Base-by-base conservation (phyloP, 2,888 invertebrate species). In the Callinectes sapidus region DNA sequence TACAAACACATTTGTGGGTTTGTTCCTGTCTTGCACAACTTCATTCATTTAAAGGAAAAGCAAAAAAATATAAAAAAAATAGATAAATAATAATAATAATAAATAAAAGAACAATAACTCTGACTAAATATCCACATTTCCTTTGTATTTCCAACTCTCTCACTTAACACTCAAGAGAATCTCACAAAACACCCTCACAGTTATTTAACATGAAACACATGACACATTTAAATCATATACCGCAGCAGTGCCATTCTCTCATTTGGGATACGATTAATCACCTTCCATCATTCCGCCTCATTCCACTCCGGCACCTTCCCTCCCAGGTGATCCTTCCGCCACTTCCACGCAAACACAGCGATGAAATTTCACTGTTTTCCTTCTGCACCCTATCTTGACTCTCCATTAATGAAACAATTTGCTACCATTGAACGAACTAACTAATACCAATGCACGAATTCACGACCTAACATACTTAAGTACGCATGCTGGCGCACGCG, bases 191-290 rank as follows among this genome's bases (percentile, higher is more conserved):
- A 48, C 48, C 48, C 48, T 8, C 48, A 48, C 48, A 48, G 8
- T 10, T 8, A 48, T 48, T 48, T 48, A 48, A 48, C 48, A 5
- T 10, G 0, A 48, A 48, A 10, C 48, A 48, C 48, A 48, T 48
- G 18, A 23, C 71, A 71, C 71, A 71, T 71, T 71, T 8, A 71
- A 71, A 71, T 71, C n/a, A 71, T 18, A 71, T 13, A 5, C 18
- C 71, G 5, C 28, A n/a, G 48, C 8, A 48, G 8, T 48, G 48
- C 48, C 8, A 48, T 10, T 6, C 48, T n/a, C 71, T 71, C 71
- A 71, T 71, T 28, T 18, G 71, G 71, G 71, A 71, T 28, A 71
- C 71, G 71, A 71, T 71, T 71, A 71, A 71, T 71, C 71, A 71
- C 10, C 71, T 71, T 71, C 71, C 71, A 71, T 71, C 71, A 71